Evolutionary conservation across 2,888 invertebrate species (phyloP).

Genomic region (Physocephala rufipes): DNA sequence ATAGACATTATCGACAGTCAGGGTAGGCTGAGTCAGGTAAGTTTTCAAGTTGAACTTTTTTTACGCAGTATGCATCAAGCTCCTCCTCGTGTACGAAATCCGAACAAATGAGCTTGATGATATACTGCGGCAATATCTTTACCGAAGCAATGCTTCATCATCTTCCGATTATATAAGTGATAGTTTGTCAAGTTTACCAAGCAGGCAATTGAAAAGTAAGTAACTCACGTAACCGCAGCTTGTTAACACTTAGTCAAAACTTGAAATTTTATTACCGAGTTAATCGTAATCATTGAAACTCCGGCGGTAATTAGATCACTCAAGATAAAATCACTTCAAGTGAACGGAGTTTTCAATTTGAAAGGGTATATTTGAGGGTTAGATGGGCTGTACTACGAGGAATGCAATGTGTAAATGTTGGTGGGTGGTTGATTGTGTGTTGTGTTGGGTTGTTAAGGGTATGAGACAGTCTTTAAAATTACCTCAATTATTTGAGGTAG

Average conservation of each 20-base stretch:
- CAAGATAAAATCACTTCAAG: too few relatives aligned
- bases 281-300: slow-evolving; percentile 41
- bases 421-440: not conserved
- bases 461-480: slow-evolving; percentile 24
- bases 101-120: too few relatives aligned
- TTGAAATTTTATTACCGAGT: slow-evolving; percentile 33
- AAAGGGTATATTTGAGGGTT: not conserved
- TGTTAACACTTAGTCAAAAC: slow-evolving; percentile 34
- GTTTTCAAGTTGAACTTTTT: slow-evolving; percentile 26
- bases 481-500: slow-evolving; percentile 21
- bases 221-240: not conserved
- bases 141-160: too few relatives aligned
- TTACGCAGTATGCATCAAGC: too few relatives aligned
- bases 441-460: slow-evolving; percentile 5
- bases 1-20: slow-evolving; percentile 85
- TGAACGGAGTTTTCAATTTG: too few relatives aligned
- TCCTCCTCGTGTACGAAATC: too few relatives aligned
- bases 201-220: too few relatives aligned
- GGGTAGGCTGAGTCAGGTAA: slow-evolving; percentile 83
- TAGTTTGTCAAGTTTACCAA: too few relatives aligned
- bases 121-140: too few relatives aligned
- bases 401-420: too few relatives aligned
- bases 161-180: too few relatives aligned
- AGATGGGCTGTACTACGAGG: not conserved
- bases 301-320: not conserved